Base-by-base conservation (phyloP, 2,113 vertebrate species). In the Rhipidura dahli region DNA sequence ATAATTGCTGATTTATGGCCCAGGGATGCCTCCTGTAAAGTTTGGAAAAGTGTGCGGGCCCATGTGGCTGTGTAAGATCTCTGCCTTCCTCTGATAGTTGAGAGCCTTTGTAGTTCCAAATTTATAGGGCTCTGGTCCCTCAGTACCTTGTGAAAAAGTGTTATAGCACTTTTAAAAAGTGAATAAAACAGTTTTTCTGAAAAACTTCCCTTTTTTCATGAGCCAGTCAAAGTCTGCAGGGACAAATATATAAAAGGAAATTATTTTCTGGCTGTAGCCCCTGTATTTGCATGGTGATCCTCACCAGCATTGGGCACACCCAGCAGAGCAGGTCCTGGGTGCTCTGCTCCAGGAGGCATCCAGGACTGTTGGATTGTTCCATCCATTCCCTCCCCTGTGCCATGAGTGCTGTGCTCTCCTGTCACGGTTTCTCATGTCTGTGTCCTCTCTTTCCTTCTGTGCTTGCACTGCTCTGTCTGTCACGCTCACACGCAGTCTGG, bases 401-500 rank as follows among this genome's bases (percentile, higher is more conserved):
- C 21, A 8, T 2, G 31, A 23, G 72, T 51, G 1, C 23, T 81
- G 89, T 80, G 79, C 95, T 84, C 77, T 93, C 70, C 92, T 81
- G 28, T 79, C 95, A 30, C 2, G 16, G 66, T 82, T 94, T 92
- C 94, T 95, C 88, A 96, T 89, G 82, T 91, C 68, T 94, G 53
- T 97, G 81, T 96, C 84, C 92, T 96, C 81, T 96, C 76, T 95
- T 8, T 96, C 92, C 87, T 3, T 79, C 90, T 94, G 83, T 96
- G 93, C 96, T 96, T 96, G 94, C 95, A 87, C 94, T 96, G 95
- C 95, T 96, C 17, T 97, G 78, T 97, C 88, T 97, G 90, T 95
- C 93, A 95, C 49, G 84, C 96, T 96, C 90, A 93, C 96, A 96
- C 0, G n/a, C 96, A 97, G 97, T 97, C 96, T 97, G 97, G 85